These are phyloP conservation scores for Microctonus hyperodae DNA, from an alignment of 2,888 invertebrate species.

Conservation along the genomic window DNA sequence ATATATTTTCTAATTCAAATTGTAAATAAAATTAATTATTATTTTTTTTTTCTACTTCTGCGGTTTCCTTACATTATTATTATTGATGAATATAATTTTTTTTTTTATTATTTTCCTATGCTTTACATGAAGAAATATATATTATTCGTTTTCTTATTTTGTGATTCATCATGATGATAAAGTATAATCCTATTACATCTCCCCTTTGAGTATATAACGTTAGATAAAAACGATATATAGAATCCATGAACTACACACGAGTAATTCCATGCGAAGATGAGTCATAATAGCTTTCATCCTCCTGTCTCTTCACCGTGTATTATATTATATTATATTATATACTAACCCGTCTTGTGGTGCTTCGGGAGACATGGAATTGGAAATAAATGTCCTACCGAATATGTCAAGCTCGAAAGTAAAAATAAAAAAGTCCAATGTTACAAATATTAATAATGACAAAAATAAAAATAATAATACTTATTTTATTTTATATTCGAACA, in stretches of 20 bases:
- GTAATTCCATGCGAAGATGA: conserved; percentile 8
- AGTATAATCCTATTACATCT: conserved; percentile 25
- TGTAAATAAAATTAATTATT: no score
- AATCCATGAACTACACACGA: conserved; percentile 17
- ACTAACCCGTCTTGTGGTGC: neutral
- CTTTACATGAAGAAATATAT: neutral
- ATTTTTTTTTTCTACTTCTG: neutral
- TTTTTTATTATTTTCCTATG: conserved; percentile 1
- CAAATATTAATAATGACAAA: neutral
- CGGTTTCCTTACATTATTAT: no score
- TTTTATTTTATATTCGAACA: neutral
- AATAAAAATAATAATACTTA: neutral
- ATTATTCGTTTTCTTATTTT: neutral
- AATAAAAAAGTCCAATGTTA: neutral
- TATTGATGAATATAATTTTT: neutral
- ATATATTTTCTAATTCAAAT: no score
- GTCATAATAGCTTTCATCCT: conserved; percentile 4
- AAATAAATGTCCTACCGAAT: neutral
- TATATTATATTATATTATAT: no score
- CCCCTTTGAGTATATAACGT: neutral
- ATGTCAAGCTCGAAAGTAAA: neutral
- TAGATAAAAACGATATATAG: conserved; percentile 22
- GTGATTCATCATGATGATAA: neutral
- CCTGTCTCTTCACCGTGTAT: no score
- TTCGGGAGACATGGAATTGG: neutral